Evolutionary conservation across 1,140 invertebrate species (phyloP), one percentile per base, ranked within the genome.

Genomic region (Oscheius sp.): DNA sequence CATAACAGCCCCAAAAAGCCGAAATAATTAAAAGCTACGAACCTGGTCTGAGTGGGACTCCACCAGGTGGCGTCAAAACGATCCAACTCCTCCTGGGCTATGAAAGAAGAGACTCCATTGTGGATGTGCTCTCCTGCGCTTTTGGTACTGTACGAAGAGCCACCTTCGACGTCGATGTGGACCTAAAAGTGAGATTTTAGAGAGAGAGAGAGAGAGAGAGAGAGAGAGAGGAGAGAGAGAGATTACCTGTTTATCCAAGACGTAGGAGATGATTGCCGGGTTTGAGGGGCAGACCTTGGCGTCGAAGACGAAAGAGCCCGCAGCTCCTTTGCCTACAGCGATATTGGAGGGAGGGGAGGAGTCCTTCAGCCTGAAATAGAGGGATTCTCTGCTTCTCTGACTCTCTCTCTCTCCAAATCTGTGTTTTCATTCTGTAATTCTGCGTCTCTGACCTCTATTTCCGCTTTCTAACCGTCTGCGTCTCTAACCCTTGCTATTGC

Each of bases 31-130:
- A 4, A 20, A 31, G 20, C 34, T 62, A 18, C 18, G 3, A 3
- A 65, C 61, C 59, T 62, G 18, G 45, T 49, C 23, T 45, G 88
- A 74, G 88, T 88, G 3, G 94, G 94, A 82, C 94, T 91, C 95
- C 95, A 99, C 95, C 95, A 99, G 84, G 93, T 96, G 0, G 95
- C 95, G 75, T 91, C 91, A 85, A 94, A 97, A 34, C 95, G 89
- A 79, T 91, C 92, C 87, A 98, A 97, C 87, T 98, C 95, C 87
- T 99, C 95, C 87, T 97, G 95, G 85, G 95, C 95, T 0, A 98
- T 93, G 86, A 97, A 98, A 7, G 93, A 95, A 0, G 95, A 94
- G 32, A 93, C 90, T 1, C 95, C 95, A 45, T 76, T 71, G n/a
- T 31, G 42, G 13, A 75, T 23, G 42, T 49, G 32, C 36, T 1